Evolutionary conservation across 2,888 invertebrate species (phyloP).

Genomic region (Chelonus formosanus): DNA sequence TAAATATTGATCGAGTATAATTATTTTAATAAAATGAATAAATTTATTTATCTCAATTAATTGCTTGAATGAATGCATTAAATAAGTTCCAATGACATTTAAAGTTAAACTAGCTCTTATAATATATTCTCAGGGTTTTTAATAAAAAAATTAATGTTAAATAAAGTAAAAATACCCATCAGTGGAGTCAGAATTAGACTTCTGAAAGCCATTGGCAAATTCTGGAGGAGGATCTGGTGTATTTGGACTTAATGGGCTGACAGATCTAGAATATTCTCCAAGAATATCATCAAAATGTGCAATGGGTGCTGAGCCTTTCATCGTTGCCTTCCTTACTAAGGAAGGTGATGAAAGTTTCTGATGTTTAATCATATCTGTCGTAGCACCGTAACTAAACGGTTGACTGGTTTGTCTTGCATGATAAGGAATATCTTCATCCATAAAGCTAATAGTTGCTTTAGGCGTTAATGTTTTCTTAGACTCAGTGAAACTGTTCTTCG

Average conservation of each 20-base stretch:
- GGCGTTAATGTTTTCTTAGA: constrained; percentile 55
- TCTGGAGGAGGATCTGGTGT: constrained; percentile 58
- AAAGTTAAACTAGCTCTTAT: no score
- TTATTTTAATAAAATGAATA: no score
- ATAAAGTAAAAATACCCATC: constrained; percentile 51
- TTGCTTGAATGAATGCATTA: no score
- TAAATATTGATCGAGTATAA: no score
- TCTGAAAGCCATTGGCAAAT: constrained; percentile 55
- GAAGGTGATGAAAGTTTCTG: constrained; percentile 84
- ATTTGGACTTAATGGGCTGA: constrained; percentile 53
- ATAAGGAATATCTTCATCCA: constrained; percentile 81
- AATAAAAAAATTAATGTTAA: no score
- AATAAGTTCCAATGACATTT: no score
- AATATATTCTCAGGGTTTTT: no score
- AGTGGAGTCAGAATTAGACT: constrained; percentile 47
- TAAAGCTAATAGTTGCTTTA: constrained; percentile 67
- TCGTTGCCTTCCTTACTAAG: constrained; percentile 78
- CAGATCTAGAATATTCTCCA: constrained; percentile 52
- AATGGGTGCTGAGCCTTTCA: constrained; percentile 56
- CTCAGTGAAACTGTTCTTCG: constrained; percentile 46
- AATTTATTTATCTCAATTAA: no score
- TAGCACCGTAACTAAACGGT: constrained; percentile 88
- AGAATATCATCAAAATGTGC: constrained; percentile 61
- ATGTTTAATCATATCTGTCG: constrained; percentile 75
- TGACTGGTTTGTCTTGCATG: constrained; percentile 90